Base-by-base conservation (phyloP, 2,797 vertebrate genomes). In the Melanotaenia parkinsoni region DNA sequence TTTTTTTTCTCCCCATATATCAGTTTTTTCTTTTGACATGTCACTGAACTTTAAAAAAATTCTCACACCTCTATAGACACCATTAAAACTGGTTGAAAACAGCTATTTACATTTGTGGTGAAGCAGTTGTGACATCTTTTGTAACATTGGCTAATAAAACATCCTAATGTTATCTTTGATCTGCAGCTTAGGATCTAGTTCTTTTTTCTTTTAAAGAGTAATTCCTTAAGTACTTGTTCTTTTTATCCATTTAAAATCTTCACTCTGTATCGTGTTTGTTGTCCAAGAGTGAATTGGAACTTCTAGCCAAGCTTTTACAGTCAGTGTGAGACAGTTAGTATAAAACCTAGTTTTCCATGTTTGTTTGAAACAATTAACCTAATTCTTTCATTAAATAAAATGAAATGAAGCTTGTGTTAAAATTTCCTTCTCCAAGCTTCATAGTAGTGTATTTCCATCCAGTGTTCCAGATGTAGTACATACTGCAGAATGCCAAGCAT, bases 401-500 rank as follows among this genome's bases (percentile, higher is more conserved):
- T 30, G 24, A 4, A 18, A 3, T 43, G 16, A 45, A 30, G 3
- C 20, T 5, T 12, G 1, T 45, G 30, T 51, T 8, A 33, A 66
- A 33, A 63, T 64, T 14, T 63, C 9, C 47, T 22, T 3, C 32
- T 58, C 9, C 5, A 3, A 24, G 50, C 1, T 51, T 58, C 26
- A 76, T 16, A 70, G 3, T 7, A 61, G 26, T 12, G 56, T 0
- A 51, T 70, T 63, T 77, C 43, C 7, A 30, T 38, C 4, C 20
- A 59, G 40, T 68, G 30, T 67, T 32, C 30, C 40, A 67, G 76
- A 72, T 77, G n/a, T 73, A 76, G 47, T 45, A 63, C 61, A 76
- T 47, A 66, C 58, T 69, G 38, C 37, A 13, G n/a, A 8, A 54
- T 67, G 28, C 60, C 35, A 73, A 79, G 74, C 35, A 63, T 81